Evolutionary conservation across 2,797 vertebrate genomes (phyloP).

Genomic region (Esox lucius): DNA sequence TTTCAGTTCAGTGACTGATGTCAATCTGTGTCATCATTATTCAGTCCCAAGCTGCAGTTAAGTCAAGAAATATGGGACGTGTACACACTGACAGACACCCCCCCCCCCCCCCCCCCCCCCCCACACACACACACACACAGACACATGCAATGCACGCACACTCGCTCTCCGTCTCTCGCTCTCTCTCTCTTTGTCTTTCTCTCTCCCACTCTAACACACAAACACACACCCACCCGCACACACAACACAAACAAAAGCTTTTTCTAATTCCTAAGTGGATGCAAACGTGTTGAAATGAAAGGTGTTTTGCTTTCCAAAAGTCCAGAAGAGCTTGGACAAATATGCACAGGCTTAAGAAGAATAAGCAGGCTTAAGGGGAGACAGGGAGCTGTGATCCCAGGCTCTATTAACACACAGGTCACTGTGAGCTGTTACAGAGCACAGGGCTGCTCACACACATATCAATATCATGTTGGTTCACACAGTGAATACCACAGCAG

Average conservation of each 20-base stretch:
- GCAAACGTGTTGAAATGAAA: background rate
- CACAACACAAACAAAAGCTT: background rate
- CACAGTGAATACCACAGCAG: background rate
- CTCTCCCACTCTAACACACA: background rate
- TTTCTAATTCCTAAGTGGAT: slow-evolving; percentile 2
- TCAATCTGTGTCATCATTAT: slow-evolving; percentile 7
- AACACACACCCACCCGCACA: background rate
- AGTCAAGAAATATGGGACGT: background rate
- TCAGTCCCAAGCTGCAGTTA: background rate
- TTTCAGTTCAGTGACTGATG: slow-evolving; percentile 5
- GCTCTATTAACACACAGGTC: background rate
- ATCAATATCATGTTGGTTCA: background rate
- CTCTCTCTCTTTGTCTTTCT: background rate
- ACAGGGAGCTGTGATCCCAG: slow-evolving; percentile 2
- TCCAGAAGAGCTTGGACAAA: background rate
- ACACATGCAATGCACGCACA: background rate
- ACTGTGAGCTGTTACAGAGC: background rate
- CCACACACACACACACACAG: background rate
- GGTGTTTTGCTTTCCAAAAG: background rate
- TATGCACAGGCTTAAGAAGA: slow-evolving; percentile 11
- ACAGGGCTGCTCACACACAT: background rate
- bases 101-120: background rate
- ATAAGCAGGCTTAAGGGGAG: background rate
- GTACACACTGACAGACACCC: background rate
- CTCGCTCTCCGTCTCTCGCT: background rate